These are phyloP conservation scores for Drosophila mimica DNA, from an alignment of 2,888 invertebrate species.

Conservation along the genomic window DNA sequence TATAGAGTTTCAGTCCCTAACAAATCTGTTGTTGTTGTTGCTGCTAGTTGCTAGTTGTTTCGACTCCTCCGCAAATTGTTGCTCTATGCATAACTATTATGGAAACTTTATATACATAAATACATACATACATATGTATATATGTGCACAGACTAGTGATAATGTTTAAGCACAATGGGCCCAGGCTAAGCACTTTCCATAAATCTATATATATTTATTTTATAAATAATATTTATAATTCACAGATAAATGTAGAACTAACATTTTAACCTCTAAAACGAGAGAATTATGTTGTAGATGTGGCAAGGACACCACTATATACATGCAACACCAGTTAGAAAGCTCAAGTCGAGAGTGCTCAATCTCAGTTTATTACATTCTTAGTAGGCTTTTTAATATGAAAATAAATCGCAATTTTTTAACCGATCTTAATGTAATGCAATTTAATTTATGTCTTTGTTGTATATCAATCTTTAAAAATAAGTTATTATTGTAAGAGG, in stretches of 20 bases:
- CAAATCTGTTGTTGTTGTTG: not conserved
- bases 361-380: not conserved
- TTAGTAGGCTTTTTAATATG: too few species aligned
- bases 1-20: conserved; percentile 18
- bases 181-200: not conserved
- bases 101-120: not conserved
- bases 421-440: too few species aligned
- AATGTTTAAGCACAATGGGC: conserved; percentile 7
- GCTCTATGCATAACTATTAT: conserved; percentile 5
- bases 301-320: not conserved
- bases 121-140: not conserved
- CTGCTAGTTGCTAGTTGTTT: not conserved
- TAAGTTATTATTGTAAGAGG: not conserved
- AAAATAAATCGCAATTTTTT: too few species aligned
- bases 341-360: not conserved
- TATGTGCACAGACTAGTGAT: conserved; percentile 2
- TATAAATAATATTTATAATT: not conserved
- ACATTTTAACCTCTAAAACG: not conserved
- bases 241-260: not conserved
- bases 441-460: too few species aligned
- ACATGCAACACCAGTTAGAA: not conserved
- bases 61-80: conserved; percentile 44
- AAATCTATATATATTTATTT: not conserved
- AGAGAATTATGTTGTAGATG: not conserved
- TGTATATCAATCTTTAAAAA: not conserved